Evolutionary conservation across 37 sponge, comb jelly and placozoan genomes (phyloP), one percentile per base, ranked within the genome.

Genomic region (Geodia barretti): DNA sequence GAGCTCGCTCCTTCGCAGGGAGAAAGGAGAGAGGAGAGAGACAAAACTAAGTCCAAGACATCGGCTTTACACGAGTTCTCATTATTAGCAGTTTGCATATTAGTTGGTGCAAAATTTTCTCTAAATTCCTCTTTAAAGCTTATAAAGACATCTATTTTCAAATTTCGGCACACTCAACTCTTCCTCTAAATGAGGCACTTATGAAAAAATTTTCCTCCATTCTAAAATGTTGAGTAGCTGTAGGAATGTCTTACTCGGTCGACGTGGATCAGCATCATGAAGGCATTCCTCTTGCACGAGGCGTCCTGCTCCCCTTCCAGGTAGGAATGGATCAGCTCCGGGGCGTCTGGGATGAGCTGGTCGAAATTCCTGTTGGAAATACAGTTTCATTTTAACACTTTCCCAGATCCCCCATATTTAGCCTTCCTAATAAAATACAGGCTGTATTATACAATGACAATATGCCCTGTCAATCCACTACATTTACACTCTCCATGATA

Each of bases 181-280:
- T 7, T 9, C 71, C 71, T 7, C 39, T 7, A n/a, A n/a, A n/a
- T n/a, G n/a, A n/a, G n/a, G n/a, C n/a, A n/a, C n/a, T n/a, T n/a
- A n/a, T n/a, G n/a, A n/a, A n/a, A n/a, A n/a, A n/a, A n/a, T n/a
- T n/a, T n/a, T n/a, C n/a, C n/a, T n/a, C n/a, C n/a, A n/a, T n/a
- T n/a, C n/a, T n/a, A n/a, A n/a, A n/a, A n/a, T n/a, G n/a, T n/a
- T n/a, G n/a, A n/a, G n/a, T n/a, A n/a, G n/a, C n/a, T n/a, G n/a
- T n/a, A n/a, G n/a, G n/a, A n/a, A n/a, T 0, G 3, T 69, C 91
- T 69, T 43, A 86, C 88, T 58, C 90, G 85, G 85, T 99, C 99
- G 25, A 95, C 97, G 73, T 99, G 99, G 31, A 97, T 92, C 60
- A 99, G 89, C 99, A 99, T 99, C 91, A 99, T 97, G 87, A 99